phyloP scores from a whole-genome alignment of 2,888 invertebrate genomes.

The Drosophila tanythrix region DNA sequence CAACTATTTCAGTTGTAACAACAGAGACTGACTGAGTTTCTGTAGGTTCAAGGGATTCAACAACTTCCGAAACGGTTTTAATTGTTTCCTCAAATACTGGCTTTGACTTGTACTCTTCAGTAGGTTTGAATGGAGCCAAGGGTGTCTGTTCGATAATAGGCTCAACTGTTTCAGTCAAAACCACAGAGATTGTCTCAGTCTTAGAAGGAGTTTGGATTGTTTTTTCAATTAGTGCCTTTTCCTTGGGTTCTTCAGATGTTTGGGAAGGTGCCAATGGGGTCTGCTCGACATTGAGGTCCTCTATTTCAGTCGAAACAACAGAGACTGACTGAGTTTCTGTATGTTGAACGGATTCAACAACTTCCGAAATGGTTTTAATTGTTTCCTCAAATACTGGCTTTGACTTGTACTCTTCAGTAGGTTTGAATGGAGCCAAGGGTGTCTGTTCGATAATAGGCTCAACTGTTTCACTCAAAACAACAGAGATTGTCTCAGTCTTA shows the following conservation, averaged over 20 bases:
- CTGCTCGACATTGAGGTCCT: background rate
- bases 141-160: no score
- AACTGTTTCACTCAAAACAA: background rate
- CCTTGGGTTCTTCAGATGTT: constrained; percentile 1
- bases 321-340: background rate
- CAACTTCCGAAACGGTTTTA: no score
- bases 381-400: background rate
- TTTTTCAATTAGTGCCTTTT: background rate
- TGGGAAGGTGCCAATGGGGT: constrained; percentile 34
- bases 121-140: no score
- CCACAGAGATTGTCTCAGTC: background rate
- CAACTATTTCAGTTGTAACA: no score
- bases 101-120: no score
- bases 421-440: constrained; percentile 35
- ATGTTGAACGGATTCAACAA: background rate
- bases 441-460: constrained; percentile 1
- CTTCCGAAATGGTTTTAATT: constrained; percentile 3
- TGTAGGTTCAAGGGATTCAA: no score
- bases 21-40: no score
- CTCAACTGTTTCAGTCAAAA: no score
- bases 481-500: background rate
- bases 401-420: background rate
- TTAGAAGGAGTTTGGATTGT: constrained; percentile 1
- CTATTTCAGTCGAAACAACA: background rate
- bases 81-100: no score